Percentiles rank a stretch among this genome's conserved stretches.
Evolutionary conservation across 1,140 invertebrate genomes (phyloP).

Genomic region (Globodera ellingtonae): DNA sequence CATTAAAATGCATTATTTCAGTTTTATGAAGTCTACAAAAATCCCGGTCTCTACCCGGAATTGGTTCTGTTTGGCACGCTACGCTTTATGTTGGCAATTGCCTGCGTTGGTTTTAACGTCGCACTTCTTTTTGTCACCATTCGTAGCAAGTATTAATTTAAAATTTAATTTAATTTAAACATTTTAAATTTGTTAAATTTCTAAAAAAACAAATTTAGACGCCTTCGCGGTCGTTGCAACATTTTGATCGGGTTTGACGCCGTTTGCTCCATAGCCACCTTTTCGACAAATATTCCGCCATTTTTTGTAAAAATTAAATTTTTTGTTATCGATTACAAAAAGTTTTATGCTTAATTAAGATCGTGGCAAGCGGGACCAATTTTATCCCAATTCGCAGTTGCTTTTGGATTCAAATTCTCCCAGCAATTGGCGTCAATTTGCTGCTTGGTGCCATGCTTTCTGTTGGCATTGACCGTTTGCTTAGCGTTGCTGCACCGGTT

Average conservation of each 20-base stretch:
- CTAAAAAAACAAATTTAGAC: neutral
- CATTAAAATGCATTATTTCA: neutral
- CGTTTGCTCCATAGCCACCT: neutral
- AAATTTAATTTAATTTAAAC: neutral
- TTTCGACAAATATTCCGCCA: neutral
- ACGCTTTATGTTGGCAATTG: neutral
- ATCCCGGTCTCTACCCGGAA: neutral
- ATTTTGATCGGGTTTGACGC: neutral
- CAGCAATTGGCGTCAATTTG: neutral
- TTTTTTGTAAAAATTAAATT: neutral
- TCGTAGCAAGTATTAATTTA: neutral
- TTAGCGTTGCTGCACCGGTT: neutral
- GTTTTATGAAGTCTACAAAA: conserved; percentile 1
- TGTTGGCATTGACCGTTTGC: neutral
- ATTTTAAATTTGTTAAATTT: neutral
- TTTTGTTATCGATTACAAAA: too few relatives aligned
- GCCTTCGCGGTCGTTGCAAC: conserved; percentile 4
- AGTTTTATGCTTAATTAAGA: too few relatives aligned
- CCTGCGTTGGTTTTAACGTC: neutral
- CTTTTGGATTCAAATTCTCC: conserved; percentile 2
- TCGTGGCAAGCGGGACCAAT: neutral
- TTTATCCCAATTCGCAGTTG: neutral
- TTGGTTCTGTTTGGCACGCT: neutral
- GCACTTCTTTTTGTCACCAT: neutral
- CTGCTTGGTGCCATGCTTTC: conserved; percentile 2